These are phyloP conservation scores for Apodemus agrarius DNA, from an alignment of 2,797 vertebrate species.

Conservation along the genomic window DNA sequence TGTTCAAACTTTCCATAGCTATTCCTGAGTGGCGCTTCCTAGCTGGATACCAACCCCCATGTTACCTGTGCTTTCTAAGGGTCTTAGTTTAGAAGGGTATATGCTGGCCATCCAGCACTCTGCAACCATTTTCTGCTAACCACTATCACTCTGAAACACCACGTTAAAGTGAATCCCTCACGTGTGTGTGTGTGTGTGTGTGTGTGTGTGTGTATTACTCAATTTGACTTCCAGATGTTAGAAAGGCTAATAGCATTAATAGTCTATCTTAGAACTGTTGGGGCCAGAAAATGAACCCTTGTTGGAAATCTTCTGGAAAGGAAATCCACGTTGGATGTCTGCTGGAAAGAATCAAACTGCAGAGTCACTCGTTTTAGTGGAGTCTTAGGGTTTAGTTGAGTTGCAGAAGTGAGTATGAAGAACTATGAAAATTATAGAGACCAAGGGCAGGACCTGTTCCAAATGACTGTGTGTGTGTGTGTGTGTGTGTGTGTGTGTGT, in stretches of 20 bases:
- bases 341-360: neutral
- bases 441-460: neutral
- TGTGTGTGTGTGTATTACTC: neutral
- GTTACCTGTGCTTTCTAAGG: neutral
- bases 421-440: neutral
- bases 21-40: neutral
- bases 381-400: neutral
- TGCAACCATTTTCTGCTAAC: neutral
- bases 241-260: neutral
- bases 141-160: neutral
- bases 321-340: neutral
- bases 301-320: neutral
- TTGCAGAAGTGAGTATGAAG: neutral
- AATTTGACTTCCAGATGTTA: neutral
- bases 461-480: neutral
- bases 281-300: neutral
- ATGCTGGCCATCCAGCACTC: neutral
- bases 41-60: fast-evolving
- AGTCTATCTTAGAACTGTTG: neutral
- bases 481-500: too few species aligned
- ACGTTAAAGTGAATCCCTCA: neutral
- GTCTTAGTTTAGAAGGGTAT: neutral
- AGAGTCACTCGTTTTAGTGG: neutral
- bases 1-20: neutral
- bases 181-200: neutral